Base-by-base conservation (phyloP, 2,113 vertebrate species). In the Dascyllus trimaculatus region DNA sequence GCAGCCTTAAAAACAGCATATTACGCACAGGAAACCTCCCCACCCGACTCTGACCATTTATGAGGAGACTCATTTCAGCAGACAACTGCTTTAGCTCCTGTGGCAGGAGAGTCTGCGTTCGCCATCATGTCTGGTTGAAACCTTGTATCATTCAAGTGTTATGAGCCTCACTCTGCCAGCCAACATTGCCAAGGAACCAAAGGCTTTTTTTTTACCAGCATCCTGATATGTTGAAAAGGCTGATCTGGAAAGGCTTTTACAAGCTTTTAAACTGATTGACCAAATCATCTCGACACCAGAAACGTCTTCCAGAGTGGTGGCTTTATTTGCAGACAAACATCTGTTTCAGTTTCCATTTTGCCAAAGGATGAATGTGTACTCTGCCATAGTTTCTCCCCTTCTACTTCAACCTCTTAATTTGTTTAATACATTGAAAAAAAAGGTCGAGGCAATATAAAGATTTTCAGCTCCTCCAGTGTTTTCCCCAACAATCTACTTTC, bases 221-320 rank as follows among this genome's bases (percentile, higher is more conserved):
- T 90, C 82, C 82, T 65, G 71, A 78, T 72, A 85, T 78, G 80
- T 79, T 85, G 71, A 91, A 90, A 84, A 81, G 64, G 53, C 77
- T 85, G 78, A 88, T 88, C 77, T 68, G 3, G 46, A 52, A 73
- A 75, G 71, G 68, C 58, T 84, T 92, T 91, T 85, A 89, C 77
- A 71, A 85, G 82, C 82, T 85, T 87, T 89, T 90, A 81, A 86
- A 89, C 49, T 87, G 53, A 88, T 86, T 88, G 82, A 87, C 76
- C 85, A 75, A 86, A 81, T 82, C 76, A 61, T 73, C 68, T 62
- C 26, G 19, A 66, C 46, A 21, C 71, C 21, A 26, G 56, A 84
- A 78, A 59, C 59, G 29, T 64, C 74, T 84, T 69, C 75, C 46
- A 62, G 40, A 66, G 43, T 45, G 11, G 40, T 26, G 48, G 68